These are phyloP conservation scores for Volucella zonaria DNA, from an alignment of 2,888 invertebrate species.

Conservation along the genomic window DNA sequence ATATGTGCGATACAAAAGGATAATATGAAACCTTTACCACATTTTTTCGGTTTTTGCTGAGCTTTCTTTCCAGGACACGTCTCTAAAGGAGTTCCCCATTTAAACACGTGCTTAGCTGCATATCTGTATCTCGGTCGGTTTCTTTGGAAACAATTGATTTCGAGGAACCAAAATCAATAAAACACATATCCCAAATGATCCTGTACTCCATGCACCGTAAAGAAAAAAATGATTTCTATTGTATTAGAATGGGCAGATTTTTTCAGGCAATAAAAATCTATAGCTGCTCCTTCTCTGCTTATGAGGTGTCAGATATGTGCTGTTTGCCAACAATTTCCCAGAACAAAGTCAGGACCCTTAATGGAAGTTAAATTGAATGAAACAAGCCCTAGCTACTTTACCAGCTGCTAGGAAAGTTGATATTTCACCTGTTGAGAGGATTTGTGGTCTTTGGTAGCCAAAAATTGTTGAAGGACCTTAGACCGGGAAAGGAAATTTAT, in stretches of 20 bases:
- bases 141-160: constrained; percentile 33
- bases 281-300: not conserved
- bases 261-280: constrained; percentile 47
- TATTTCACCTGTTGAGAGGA: constrained; percentile 55
- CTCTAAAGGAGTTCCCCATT: constrained; percentile 13
- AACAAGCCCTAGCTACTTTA: constrained; percentile 34
- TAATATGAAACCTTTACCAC: constrained; percentile 44
- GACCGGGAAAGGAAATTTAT: too few species aligned
- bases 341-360: constrained; percentile 38
- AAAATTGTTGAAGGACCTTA: not conserved
- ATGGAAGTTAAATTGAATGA: constrained; percentile 60
- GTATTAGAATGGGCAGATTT: constrained; percentile 6
- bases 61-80: constrained; percentile 47
- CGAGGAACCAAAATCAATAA: constrained; percentile 18
- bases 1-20: constrained; percentile 39
- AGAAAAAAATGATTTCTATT: constrained; percentile 38
- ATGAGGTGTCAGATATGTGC: constrained; percentile 33
- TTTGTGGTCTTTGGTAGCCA: constrained; percentile 26
- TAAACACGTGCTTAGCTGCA: constrained; percentile 7
- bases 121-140: constrained; percentile 32
- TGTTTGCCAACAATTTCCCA: constrained; percentile 59
- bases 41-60: constrained; percentile 8
- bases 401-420: constrained; percentile 31
- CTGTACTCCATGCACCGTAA: constrained; percentile 23
- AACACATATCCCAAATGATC: constrained; percentile 12